A percentile compares a stretch with the other conserved stretches of the same genome.
Conservation (phyloP, 1,140 invertebrate genomes). For the Trypoxylus dichotomus region DNA sequence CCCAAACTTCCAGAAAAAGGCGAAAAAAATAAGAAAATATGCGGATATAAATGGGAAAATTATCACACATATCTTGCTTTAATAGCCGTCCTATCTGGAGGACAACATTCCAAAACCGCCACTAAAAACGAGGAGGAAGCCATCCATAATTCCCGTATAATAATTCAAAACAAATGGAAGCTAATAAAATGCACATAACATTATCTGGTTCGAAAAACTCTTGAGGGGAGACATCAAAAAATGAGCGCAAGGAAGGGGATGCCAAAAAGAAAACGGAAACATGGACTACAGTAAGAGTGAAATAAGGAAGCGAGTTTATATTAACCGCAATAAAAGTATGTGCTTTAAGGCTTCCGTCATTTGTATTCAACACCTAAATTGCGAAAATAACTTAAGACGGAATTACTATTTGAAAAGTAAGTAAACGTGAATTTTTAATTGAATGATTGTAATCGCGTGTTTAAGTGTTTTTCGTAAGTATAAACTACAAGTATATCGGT, state of each 20-base stretch:
- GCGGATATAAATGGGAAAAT: slow-evolving; percentile 20
- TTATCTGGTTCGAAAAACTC: slow-evolving; percentile 10
- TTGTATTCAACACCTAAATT: no score
- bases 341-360: no score
- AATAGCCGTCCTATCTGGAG: slow-evolving; percentile 25
- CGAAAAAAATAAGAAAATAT: slow-evolving; percentile 1
- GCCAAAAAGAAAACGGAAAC: neutral
- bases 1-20: neutral
- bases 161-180: slow-evolving; percentile 30
- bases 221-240: neutral
- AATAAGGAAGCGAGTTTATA: neutral
- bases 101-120: slow-evolving; percentile 11
- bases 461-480: no score
- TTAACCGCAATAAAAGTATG: neutral
- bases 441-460: no score
- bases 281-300: neutral
- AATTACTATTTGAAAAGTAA: no score
- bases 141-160: slow-evolving; percentile 30
- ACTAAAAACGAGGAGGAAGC: slow-evolving; percentile 23
- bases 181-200: slow-evolving; percentile 32
- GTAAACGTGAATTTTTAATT: no score
- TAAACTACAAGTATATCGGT: no score
- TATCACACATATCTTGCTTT: slow-evolving; percentile 5
- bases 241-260: neutral
- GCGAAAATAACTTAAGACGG: no score